Conservation (phyloP, 2,888 invertebrate genomes). For the Uloborus plumipes region DNA sequence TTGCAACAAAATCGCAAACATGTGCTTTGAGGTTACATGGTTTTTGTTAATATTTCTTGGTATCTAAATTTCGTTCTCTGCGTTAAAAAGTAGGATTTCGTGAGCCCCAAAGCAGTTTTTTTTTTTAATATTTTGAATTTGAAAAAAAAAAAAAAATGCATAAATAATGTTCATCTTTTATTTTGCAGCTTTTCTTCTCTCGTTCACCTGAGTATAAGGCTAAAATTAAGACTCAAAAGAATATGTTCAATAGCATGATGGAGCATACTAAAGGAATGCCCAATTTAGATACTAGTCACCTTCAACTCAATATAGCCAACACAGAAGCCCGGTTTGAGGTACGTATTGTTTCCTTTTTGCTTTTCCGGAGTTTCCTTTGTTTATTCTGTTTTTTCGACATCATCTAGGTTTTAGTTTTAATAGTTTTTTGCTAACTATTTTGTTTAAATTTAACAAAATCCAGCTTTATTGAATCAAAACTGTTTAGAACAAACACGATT, state of each 20-base stretch:
- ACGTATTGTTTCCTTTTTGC: slow-evolving; percentile 13
- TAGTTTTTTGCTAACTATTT: not conserved
- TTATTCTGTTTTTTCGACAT: not conserved
- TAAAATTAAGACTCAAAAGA: slow-evolving; percentile 94
- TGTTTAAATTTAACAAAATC: too few species aligned
- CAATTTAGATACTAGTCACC: slow-evolving; percentile 81
- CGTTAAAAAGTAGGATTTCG: too few species aligned
- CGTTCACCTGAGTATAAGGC: slow-evolving; percentile 91
- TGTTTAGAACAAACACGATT: too few species aligned
- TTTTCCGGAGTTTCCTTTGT: not conserved
- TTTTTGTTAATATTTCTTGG: too few species aligned
- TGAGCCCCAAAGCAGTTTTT: too few species aligned
- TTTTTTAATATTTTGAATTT: too few species aligned
- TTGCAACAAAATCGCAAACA: too few species aligned
- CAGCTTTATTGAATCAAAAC: too few species aligned
- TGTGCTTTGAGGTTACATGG: too few species aligned
- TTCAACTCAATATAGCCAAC: slow-evolving; percentile 79
- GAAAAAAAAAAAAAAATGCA: too few species aligned
- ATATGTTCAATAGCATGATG: slow-evolving; percentile 88
- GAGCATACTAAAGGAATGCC: slow-evolving; percentile 83
- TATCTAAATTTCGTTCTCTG: too few species aligned
- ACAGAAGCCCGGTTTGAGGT: slow-evolving; percentile 86
- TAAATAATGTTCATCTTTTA: too few species aligned
- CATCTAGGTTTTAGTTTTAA: not conserved
- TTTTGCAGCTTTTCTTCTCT: slow-evolving; percentile 80